Evolutionary conservation across 2,888 invertebrate species (phyloP).

Genomic region (Phasia obesa): DNA sequence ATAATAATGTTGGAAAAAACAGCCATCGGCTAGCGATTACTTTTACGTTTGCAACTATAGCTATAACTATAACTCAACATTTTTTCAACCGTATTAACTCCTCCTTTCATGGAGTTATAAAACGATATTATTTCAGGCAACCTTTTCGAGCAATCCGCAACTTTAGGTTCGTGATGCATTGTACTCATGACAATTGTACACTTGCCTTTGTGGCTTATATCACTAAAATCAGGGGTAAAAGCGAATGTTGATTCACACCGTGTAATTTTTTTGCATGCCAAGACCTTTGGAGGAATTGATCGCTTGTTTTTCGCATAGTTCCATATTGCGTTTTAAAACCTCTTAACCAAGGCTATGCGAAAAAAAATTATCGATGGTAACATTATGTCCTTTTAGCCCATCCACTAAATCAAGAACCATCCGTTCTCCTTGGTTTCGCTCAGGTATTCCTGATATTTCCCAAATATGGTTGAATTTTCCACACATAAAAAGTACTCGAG

Average conservation of each 20-base stretch:
- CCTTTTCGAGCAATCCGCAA: not conserved
- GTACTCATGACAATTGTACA: no score
- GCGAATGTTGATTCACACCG: no score
- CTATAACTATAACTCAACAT: slow-evolving; percentile 55
- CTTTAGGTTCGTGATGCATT: not conserved
- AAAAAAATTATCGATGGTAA: no score
- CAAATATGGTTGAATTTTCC: no score
- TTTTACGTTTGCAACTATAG: slow-evolving; percentile 60
- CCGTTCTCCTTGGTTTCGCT: no score
- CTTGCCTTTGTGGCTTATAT: no score
- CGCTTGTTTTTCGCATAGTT: not conserved
- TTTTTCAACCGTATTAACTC: slow-evolving; percentile 10
- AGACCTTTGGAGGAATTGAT: not conserved
- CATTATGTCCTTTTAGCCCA: not conserved
- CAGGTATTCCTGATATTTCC: no score
- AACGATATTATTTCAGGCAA: not conserved
- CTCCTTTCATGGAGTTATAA: slow-evolving; percentile 6
- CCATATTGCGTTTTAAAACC: no score
- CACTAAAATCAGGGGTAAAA: no score
- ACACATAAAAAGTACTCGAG: no score
- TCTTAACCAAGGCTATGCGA: no score
- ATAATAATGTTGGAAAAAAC: slow-evolving; percentile 21
- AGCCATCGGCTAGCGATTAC: slow-evolving; percentile 53
- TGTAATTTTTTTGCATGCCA: not conserved
- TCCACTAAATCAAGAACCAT: not conserved